phyloP scores from a whole-genome alignment of 2,113 vertebrate species.

The Hippocampus comes region DNA sequence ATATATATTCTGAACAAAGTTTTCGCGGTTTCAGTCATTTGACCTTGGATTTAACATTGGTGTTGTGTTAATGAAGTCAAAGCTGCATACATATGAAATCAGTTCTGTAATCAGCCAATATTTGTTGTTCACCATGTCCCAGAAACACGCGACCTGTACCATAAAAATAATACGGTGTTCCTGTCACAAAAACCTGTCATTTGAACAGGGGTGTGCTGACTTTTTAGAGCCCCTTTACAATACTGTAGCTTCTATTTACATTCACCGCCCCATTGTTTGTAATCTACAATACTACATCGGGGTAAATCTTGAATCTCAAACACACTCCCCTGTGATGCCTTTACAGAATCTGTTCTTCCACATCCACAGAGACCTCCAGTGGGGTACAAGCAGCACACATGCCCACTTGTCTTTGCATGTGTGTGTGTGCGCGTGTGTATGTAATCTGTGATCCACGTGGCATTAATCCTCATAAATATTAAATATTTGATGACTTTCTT shows the following conservation, averaged over 20 bases:
- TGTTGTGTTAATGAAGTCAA: neutral
- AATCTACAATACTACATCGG: neutral
- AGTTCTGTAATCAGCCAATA: neutral
- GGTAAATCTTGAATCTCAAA: neutral
- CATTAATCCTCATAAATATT: slow-evolving; percentile 65
- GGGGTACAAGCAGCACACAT: neutral
- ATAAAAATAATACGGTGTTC: neutral
- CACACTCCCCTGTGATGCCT: neutral
- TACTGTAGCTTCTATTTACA: neutral
- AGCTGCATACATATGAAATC: neutral
- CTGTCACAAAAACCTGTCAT: neutral
- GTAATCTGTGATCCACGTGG: slow-evolving; percentile 39
- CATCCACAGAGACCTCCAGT: neutral
- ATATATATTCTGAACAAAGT: no score
- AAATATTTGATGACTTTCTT: slow-evolving; percentile 66
- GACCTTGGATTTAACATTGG: no score
- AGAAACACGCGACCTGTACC: neutral
- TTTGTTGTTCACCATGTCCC: neutral
- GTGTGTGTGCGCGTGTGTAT: neutral
- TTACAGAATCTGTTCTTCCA: slow-evolving; percentile 6
- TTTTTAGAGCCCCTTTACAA: neutral
- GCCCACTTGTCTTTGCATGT: neutral
- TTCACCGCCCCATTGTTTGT: neutral
- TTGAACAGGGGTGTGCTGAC: neutral
- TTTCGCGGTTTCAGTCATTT: no score